Evolutionary conservation across 2,888 invertebrate species (phyloP), one percentile per base, ranked within the genome.

Genomic region (Scaptomyza reducta): DNA sequence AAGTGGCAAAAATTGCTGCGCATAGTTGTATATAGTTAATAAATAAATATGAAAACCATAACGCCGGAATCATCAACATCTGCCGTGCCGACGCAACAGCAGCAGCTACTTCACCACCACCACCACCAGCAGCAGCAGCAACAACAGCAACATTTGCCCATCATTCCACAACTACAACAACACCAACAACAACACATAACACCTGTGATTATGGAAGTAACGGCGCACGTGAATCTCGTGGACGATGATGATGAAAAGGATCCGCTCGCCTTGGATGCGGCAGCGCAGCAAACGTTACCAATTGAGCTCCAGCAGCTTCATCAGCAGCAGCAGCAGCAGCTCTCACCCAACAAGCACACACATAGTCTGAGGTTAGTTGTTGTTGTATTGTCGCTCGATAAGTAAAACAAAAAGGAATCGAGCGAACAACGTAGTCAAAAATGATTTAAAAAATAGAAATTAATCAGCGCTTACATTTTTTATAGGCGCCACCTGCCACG

Each of bases 401-500:
- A 31, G 31, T 31, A 1, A 27, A 27, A 27, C 31, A 31, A 1
- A 31, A 31, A 10, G 11, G 11, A n/a, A 6, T 35, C n/a, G 35
- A 35, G 7, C 35, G 35, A 27, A 27, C 2, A 35, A 6, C 22
- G 22, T 7, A 38, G 3, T 14, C 7, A 27, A 27, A n/a, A n/a
- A 35, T 35, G 14, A 14, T 14, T 14, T 9, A 1, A 14, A 38
- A 38, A 9, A 11, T 33, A 29, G 13, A 14, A n/a, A 29, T 29
- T 14, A 14, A 16, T 22, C 7, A 14, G 25, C 2, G 4, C 2
- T 6, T n/a, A 16, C 4, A 6, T 22, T 6, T 25, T n/a, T 66
- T 50, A 13, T 46, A 91, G 93, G 79, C 92, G 94, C 86, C 92
- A 94, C 81, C 91, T 96, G 86, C 96, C 96, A 66, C 93, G 96